Evolutionary conservation across 2,113 vertebrate species (phyloP).

Genomic region (Redunca redunca): DNA sequence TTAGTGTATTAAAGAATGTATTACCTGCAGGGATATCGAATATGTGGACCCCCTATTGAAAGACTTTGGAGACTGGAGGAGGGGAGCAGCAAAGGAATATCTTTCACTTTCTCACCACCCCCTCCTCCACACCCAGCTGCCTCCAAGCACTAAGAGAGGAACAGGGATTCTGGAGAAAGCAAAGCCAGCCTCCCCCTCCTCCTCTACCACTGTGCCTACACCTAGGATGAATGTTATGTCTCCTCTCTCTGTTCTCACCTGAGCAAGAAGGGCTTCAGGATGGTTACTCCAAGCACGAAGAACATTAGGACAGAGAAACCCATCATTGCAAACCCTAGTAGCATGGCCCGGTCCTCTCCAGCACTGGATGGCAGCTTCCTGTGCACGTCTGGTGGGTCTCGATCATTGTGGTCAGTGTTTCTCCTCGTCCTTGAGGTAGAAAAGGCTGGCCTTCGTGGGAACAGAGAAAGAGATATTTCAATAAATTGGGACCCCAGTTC

Average conservation of each 20-base stretch:
- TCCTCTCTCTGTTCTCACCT: slow-evolving; percentile 75
- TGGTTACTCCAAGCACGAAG: slow-evolving; percentile 83
- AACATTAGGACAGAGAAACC: slow-evolving; percentile 87
- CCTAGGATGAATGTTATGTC: background rate
- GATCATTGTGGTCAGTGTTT: slow-evolving; percentile 29
- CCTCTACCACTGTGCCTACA: background rate
- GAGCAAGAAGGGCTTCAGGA: slow-evolving; percentile 83
- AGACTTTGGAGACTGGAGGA: background rate
- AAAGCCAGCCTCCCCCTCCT: background rate
- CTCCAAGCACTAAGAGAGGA: background rate
- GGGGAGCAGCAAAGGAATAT: background rate
- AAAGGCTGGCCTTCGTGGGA: slow-evolving; percentile 73
- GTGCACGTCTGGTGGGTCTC: slow-evolving; percentile 42
- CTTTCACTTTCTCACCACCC: background rate
- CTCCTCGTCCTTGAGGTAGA: slow-evolving; percentile 57
- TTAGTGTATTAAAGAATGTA: background rate
- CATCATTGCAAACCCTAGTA: slow-evolving; percentile 87
- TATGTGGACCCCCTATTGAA: background rate
- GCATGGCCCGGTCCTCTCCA: slow-evolving; percentile 85
- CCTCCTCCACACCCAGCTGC: background rate
- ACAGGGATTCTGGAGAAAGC: background rate
- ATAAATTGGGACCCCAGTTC: background rate
- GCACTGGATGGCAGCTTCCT: slow-evolving; percentile 78
- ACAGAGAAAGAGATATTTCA: background rate
- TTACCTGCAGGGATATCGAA: background rate